Base-by-base conservation (phyloP, 2,888 invertebrate species). In the Branchellion lobata region DNA sequence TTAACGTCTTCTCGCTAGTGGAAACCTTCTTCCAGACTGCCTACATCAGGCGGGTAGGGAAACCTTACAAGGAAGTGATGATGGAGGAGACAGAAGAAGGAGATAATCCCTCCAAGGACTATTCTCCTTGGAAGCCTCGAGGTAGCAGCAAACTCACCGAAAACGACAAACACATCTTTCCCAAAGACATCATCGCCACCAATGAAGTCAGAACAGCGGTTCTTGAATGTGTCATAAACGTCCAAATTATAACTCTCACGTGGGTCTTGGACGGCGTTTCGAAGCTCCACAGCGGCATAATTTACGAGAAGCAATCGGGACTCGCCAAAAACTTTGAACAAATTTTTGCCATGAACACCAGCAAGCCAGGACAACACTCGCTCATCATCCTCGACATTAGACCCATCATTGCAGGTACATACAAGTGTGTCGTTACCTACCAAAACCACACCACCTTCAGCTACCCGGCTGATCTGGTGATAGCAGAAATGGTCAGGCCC, bases 251-350 rank as follows among this genome's bases (percentile, higher is more conserved):
- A 47, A 75, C 53, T 8, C 27, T 75, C 5, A 75, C 53, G 11
- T 75, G 75, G 75, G n/a, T 24, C 21, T 53, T 75, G 18, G 53
- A 75, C 27, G 53, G 75, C n/a, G 75, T 53, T 31, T 29, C 31
- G 33, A 75, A 75, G 27, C 31, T 51, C 24, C 31, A 31, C 57
- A 75, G 75, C 31, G 75, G 75, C 14, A 31, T 75, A 33, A 31
- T 75, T 53, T 75, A 75, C 31, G 51, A 75, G 33, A 75, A 53
- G 5, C 51, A 31, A 24, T 31, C 31, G 2, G 51, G 51, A 2
- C 14, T 75, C 27, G 31, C 75, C 11, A 47, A 75, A 21, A 75
- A 53, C 53, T 31, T 75, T n/a, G 21, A 36, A 1, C 27, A 31
- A 27, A 24, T 51, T 27, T 75, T 51, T 53, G 21, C 51, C 24